Evolutionary conservation across 1,140 invertebrate species (phyloP).

Genomic region (Euwallacea similis): DNA sequence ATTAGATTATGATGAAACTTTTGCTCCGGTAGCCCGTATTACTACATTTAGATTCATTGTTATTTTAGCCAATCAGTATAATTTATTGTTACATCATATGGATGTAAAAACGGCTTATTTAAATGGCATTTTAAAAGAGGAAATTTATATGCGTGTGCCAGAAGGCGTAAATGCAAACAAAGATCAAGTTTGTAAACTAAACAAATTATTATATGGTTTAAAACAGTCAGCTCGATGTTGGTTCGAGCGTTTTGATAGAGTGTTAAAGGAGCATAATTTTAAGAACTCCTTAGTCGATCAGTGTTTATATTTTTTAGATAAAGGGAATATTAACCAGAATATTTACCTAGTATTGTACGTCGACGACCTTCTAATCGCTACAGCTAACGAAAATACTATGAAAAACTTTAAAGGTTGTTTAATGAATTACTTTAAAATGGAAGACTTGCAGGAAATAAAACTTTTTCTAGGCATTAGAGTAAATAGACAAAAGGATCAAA

Average conservation of each 20-base stretch:
- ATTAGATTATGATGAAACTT: conserved; percentile 11
- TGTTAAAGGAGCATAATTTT: not conserved
- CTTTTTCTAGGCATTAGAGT: no score
- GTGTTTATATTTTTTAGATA: no score
- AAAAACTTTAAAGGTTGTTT: no score
- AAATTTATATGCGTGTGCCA: conserved; percentile 12
- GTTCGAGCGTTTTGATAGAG: conserved; percentile 4
- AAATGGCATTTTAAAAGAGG: conserved; percentile 7
- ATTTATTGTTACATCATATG: conserved; percentile 4
- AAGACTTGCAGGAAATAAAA: no score
- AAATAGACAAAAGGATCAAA: no score
- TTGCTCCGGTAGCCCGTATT: conserved; percentile 1
- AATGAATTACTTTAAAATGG: no score
- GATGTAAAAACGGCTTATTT: conserved; percentile 6
- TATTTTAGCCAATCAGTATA: conserved; percentile 1
- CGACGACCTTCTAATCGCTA: no score
- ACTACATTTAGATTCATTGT: not conserved
- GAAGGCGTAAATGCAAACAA: conserved; percentile 7
- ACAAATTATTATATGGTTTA: conserved; percentile 1
- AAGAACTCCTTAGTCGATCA: no score
- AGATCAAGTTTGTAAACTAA: not conserved
- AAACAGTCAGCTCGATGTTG: conserved; percentile 9
- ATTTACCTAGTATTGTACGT: no score
- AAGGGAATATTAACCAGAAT: no score
- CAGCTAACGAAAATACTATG: no score